Evolutionary conservation across 2,888 invertebrate genomes (phyloP), one percentile per base, ranked within the genome.

Genomic region (Aphelenchoides bicaudatus): DNA sequence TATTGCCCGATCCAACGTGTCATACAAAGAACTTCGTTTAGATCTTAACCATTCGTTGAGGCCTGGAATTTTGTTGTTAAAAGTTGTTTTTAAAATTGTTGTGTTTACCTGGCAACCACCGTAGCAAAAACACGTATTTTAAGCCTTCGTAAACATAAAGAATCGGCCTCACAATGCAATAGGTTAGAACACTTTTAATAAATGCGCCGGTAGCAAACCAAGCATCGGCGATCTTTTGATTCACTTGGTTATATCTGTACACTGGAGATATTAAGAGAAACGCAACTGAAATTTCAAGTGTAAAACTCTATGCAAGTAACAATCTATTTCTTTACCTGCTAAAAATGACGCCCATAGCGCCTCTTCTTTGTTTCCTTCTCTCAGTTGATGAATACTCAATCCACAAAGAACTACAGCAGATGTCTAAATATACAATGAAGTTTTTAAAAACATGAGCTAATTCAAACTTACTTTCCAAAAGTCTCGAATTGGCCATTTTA

Each of bases 31-130:
- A 3, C 38, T 38, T 6, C 25, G 21, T 8, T 19, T 13, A 8
- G 34, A 19, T 10, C 21, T 34, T 5, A 51, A 21, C 37, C 52
- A 37, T 13, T 38, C 16, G 21, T 30, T 51, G 31, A 51, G 52
- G 8, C 52, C 52, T 51, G 4, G 3, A 51, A 51, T 6, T 6
- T 19, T n/a, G n/a, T n/a, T n/a, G n/a, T n/a, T 6, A 48, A 48
- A 8, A 37, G 28, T 48, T 5, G 25, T 16, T 21, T n/a, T 30
- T 25, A 10, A 29, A 30, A 28, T 19, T 49, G 55, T 29, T 27
- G 16, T 34, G 21, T 68, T 65, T 46, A 75, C 75, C 72, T 29
- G 73, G 69, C n/a, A 75, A 51, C 63, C 72, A 75, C 65, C 64
- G 62, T 28, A 75, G 67, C 2, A 70, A 62, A 16, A 75, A 58